Evolutionary conservation across 2,797 vertebrate species (phyloP).

Genomic region (Cottoperca gobio): DNA sequence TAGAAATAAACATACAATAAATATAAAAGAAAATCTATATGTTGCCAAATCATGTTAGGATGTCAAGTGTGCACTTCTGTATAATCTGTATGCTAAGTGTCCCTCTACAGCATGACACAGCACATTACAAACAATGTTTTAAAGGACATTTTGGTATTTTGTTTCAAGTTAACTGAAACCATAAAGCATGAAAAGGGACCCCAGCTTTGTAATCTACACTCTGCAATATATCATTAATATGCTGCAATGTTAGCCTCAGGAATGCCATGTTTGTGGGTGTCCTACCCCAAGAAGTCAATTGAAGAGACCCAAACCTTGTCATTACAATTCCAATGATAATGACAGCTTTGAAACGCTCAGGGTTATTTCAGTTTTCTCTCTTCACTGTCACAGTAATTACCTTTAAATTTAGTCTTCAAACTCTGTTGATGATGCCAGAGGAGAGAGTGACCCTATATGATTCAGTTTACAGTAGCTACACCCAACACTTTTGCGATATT

Average conservation of each 20-base stretch:
- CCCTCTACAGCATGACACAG: slow-evolving; percentile 72
- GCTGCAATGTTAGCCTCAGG: slow-evolving; percentile 83
- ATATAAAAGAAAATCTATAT: background rate
- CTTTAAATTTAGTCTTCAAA: slow-evolving; percentile 90
- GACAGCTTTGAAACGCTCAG: slow-evolving; percentile 85
- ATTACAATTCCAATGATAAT: slow-evolving; percentile 91
- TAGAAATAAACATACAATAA: slow-evolving; percentile 10
- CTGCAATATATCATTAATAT: slow-evolving; percentile 86
- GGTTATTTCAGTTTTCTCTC: slow-evolving; percentile 87
- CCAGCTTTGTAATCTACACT: slow-evolving; percentile 83
- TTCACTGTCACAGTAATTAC: slow-evolving; percentile 89
- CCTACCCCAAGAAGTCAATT: slow-evolving; percentile 86
- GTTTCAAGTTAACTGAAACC: slow-evolving; percentile 76
- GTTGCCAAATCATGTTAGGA: slow-evolving; percentile 16
- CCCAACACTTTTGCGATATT: slow-evolving; percentile 78
- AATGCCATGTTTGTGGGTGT: slow-evolving; percentile 88
- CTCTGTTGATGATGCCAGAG: slow-evolving; percentile 79
- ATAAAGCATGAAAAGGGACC: slow-evolving; percentile 75
- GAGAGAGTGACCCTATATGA: slow-evolving; percentile 75
- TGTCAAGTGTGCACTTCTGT: slow-evolving; percentile 37
- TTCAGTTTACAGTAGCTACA: slow-evolving; percentile 84
- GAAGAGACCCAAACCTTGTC: slow-evolving; percentile 86
- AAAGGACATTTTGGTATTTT: slow-evolving; percentile 72
- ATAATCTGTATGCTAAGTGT: slow-evolving; percentile 25
- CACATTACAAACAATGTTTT: slow-evolving; percentile 68